phyloP scores from a whole-genome alignment of 2,888 invertebrate genomes.

The Anodontia alba region DNA sequence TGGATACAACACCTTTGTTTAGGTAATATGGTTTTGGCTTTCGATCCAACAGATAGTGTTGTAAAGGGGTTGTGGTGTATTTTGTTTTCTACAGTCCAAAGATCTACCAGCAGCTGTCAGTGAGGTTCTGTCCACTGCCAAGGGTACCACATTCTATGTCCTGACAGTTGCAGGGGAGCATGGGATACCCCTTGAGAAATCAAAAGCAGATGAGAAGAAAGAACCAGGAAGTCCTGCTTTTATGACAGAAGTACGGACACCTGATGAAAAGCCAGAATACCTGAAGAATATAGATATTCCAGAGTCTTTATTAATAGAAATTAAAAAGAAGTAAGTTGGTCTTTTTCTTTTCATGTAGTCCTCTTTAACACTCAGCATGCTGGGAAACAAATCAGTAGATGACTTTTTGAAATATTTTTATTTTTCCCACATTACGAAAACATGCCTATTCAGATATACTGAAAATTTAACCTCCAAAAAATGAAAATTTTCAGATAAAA shows the following conservation, averaged over 20 bases:
- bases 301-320: conserved; percentile 65
- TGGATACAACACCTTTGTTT: too few relatives aligned
- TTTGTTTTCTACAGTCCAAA: conserved; percentile 33
- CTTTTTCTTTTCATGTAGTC: too few relatives aligned
- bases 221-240: conserved; percentile 51
- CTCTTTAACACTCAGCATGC: too few relatives aligned
- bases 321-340: conserved; percentile 76
- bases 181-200: conserved; percentile 62
- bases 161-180: conserved; percentile 79
- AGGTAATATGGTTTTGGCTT: too few relatives aligned
- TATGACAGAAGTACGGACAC: conserved; percentile 65
- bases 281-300: conserved; percentile 72
- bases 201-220: conserved; percentile 19
- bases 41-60: too few relatives aligned
- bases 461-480: too few relatives aligned
- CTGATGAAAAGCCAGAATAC: conserved; percentile 65
- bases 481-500: too few relatives aligned
- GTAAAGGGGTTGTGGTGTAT: too few relatives aligned
- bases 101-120: conserved; percentile 69
- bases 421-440: too few relatives aligned
- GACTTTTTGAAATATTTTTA: too few relatives aligned
- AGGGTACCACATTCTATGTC: conserved; percentile 82
- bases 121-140: conserved; percentile 79
- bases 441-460: too few relatives aligned
- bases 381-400: too few relatives aligned